phyloP scores from a whole-genome alignment of 2,797 vertebrate genomes.

The Gobionotothen gibberifrons region DNA sequence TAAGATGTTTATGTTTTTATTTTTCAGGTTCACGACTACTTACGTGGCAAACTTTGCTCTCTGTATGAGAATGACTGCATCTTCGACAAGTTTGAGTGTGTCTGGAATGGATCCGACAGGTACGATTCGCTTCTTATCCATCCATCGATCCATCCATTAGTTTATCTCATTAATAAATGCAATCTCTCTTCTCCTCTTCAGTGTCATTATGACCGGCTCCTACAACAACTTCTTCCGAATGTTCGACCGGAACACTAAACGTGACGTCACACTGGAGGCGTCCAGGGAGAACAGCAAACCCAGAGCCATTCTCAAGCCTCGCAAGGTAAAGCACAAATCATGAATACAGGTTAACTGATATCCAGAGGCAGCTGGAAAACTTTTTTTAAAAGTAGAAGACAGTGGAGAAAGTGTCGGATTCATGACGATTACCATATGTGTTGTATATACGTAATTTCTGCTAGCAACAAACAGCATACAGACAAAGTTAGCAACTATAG shows the following conservation, averaged over 20 bases:
- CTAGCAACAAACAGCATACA: neutral
- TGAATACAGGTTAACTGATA: neutral
- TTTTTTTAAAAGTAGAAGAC: neutral
- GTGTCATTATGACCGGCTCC: slow-evolving; percentile 95
- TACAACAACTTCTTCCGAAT: slow-evolving; percentile 99
- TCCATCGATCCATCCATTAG: neutral
- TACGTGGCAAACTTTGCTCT: slow-evolving; percentile 97
- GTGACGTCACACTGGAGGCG: slow-evolving; percentile 92
- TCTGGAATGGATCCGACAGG: slow-evolving; percentile 99
- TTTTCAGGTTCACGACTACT: slow-evolving; percentile 95
- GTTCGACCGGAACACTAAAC: slow-evolving; percentile 91
- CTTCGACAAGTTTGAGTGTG: slow-evolving; percentile 99
- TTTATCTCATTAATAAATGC: slow-evolving; percentile 9
- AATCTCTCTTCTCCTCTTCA: slow-evolving; percentile 57
- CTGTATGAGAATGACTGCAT: slow-evolving; percentile 99
- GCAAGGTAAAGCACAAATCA: slow-evolving; percentile 82
- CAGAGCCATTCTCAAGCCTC: slow-evolving; percentile 91
- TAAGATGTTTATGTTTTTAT: slow-evolving; percentile 6
- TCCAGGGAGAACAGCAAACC: slow-evolving; percentile 97
- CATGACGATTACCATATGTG: neutral
- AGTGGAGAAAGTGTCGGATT: neutral
- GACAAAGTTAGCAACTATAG: too few species aligned
- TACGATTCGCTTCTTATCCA: slow-evolving; percentile 66
- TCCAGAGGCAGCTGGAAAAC: neutral
- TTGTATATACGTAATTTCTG: neutral